Conservation (phyloP, 2,797 vertebrate species). For the Pseudochirops corinnae region DNA sequence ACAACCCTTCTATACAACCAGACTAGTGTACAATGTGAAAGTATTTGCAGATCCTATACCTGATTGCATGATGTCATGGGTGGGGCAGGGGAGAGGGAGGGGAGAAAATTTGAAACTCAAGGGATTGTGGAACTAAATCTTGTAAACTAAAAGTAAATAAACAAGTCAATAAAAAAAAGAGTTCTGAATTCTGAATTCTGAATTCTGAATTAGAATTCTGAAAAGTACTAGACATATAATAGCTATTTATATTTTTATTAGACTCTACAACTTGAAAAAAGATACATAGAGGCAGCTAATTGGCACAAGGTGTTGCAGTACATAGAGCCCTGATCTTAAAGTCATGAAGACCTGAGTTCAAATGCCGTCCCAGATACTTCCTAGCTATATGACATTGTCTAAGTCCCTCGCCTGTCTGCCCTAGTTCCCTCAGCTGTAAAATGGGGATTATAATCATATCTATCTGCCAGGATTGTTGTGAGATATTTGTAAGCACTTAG, state of each 20-base stretch:
- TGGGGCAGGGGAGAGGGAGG: too few relatives aligned
- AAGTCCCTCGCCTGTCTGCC: neutral
- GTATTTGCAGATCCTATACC: too few relatives aligned
- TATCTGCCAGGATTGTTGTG: neutral
- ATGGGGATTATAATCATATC: neutral
- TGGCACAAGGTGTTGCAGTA: neutral
- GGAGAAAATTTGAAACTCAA: too few relatives aligned
- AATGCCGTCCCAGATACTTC: neutral
- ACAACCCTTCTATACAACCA: too few relatives aligned
- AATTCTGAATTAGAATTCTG: neutral
- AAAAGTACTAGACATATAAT: neutral
- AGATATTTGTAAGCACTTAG: neutral
- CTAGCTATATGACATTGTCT: neutral
- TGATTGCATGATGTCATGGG: too few relatives aligned
- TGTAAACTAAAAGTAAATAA: too few relatives aligned
- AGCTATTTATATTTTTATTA: neutral
- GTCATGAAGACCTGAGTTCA: neutral
- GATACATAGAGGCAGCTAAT: neutral
- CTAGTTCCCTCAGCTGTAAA: constrained; percentile 22
- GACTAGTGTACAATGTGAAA: too few relatives aligned
- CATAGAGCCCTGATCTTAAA: neutral
- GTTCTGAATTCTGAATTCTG: too few relatives aligned
- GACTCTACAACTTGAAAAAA: neutral
- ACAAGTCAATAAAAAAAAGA: neutral
- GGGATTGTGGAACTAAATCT: too few relatives aligned